Base-by-base conservation (phyloP, 2,113 vertebrate species). In the Plotosus lineatus region DNA sequence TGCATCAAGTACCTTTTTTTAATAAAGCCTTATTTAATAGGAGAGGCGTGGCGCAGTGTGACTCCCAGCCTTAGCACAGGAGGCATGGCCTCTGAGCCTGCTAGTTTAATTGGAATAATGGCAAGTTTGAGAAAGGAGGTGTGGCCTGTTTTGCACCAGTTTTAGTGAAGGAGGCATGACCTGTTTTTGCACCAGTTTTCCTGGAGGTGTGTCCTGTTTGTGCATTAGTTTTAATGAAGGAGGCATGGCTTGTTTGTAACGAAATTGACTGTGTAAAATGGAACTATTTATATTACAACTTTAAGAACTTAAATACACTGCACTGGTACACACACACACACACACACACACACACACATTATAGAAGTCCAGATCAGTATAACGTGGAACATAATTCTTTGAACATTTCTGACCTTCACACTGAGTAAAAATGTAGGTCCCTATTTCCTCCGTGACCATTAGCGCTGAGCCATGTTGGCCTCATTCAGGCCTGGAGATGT, bases 1-100 rank as follows among this genome's bases (percentile, higher is more conserved):
- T 61, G 26, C 36, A 60, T 40, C 26, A 44, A 12, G 95, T 89
- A 60, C 40, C 84, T 48, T 5, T 28, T n/a, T n/a, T n/a, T n/a
- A n/a, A 40, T 17, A 2, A 61, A 58, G 12, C 1, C 3, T 21
- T 66, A n/a, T 42, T 5, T 8, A 44, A 38, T 44, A 14, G 31
- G 48, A 6, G 42, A 48, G 68, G 68, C 6, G 42, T 46, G 68
- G 42, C 42, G n/a, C n/a, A 28, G 6, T 31, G 10, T 7, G 23
- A 1, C n/a, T 9, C 0, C 1, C 42, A 31, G 3, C 48, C 7
- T 0, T 3, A 48, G 1, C 17, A 5, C 8, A 71, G 42, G 40
- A 28, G 66, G 40, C 9, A 42, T 69, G 38, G 38, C 38, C 15
- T n/a, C 0, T 68, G 10, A 6, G 17, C 36, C 2, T 36, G 15